A percentile compares a stretch with the other conserved stretches of the same genome.
These are phyloP conservation scores for Pterobdella sp. DNA, from an alignment of 2,888 invertebrate genomes.

Conservation along the genomic window DNA sequence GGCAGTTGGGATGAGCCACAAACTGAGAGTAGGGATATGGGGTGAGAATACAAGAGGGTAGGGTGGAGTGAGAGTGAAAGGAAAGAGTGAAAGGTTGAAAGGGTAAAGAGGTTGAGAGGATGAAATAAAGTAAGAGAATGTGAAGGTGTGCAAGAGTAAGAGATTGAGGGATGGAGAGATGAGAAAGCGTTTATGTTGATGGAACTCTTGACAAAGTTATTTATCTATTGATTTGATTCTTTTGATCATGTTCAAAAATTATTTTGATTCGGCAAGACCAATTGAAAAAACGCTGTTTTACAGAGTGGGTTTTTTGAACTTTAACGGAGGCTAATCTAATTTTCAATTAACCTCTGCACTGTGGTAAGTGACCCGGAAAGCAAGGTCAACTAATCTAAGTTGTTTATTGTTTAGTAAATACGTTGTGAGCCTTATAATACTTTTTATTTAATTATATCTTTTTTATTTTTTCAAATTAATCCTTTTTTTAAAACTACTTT, in stretches of 20 bases:
- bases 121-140: neutral
- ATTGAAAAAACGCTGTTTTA: too few relatives aligned
- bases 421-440: too few relatives aligned
- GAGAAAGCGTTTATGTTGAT: neutral
- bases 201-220: too few relatives aligned
- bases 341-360: too few relatives aligned
- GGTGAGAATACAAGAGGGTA: neutral
- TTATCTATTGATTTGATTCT: too few relatives aligned
- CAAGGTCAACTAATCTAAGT: too few relatives aligned
- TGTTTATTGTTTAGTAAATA: too few relatives aligned
- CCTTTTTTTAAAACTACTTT: neutral
- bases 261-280: too few relatives aligned
- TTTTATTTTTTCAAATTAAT: neutral
- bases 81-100: neutral
- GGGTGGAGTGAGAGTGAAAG: neutral
- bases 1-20: conserved; percentile 68
- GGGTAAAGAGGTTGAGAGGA: neutral
- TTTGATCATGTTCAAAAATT: too few relatives aligned
- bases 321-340: too few relatives aligned
- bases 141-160: neutral
- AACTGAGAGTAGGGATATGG: conserved; percentile 51
- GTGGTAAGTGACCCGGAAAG: too few relatives aligned
- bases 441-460: neutral
- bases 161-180: neutral
- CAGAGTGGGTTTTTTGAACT: too few relatives aligned